Evolutionary conservation across 2,888 invertebrate species (phyloP).

Genomic region (Macaria notata): DNA sequence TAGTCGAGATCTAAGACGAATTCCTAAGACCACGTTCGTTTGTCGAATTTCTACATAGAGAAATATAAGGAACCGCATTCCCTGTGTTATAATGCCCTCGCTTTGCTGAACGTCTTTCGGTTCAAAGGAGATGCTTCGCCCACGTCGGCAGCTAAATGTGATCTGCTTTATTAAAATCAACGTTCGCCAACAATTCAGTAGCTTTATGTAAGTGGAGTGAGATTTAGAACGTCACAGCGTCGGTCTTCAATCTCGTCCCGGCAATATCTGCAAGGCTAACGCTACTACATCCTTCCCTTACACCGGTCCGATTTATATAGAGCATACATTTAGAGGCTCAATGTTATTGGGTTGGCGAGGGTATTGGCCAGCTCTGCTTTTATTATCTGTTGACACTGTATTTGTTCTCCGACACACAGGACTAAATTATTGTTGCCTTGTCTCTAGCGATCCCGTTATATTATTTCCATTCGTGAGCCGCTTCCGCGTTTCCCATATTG

Average conservation of each 20-base stretch:
- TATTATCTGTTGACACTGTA: slow-evolving; percentile 66
- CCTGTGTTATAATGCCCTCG: slow-evolving; percentile 14
- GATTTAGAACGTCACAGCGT: slow-evolving; percentile 41
- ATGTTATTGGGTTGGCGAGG: slow-evolving; percentile 55
- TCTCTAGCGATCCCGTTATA: slow-evolving; percentile 46
- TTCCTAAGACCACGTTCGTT: slow-evolving; percentile 38
- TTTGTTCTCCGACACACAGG: slow-evolving; percentile 55
- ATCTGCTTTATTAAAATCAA: slow-evolving; percentile 16
- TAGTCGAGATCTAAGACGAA: slow-evolving; percentile 48
- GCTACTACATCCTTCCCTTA: slow-evolving; percentile 53
- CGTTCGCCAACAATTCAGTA: neutral
- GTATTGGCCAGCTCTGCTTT: slow-evolving; percentile 52
- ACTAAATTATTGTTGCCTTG: slow-evolving; percentile 56
- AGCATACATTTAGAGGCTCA: slow-evolving; percentile 51
- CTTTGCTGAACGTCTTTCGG: slow-evolving; percentile 26
- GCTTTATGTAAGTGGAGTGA: too few species aligned
- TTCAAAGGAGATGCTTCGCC: slow-evolving; percentile 19
- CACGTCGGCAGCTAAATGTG: slow-evolving; percentile 17
- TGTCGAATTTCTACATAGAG: slow-evolving; percentile 28
- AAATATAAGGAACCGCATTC: slow-evolving; percentile 27
- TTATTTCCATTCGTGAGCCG: slow-evolving; percentile 37
- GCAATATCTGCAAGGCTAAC: slow-evolving; percentile 46
- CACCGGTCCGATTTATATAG: slow-evolving; percentile 49
- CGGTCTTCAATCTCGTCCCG: slow-evolving; percentile 48
- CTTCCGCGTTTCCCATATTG: slow-evolving; percentile 34